These are phyloP conservation scores for Chlorocebus sabaeus DNA, from an alignment of 2,113 vertebrate species.

Conservation along the genomic window DNA sequence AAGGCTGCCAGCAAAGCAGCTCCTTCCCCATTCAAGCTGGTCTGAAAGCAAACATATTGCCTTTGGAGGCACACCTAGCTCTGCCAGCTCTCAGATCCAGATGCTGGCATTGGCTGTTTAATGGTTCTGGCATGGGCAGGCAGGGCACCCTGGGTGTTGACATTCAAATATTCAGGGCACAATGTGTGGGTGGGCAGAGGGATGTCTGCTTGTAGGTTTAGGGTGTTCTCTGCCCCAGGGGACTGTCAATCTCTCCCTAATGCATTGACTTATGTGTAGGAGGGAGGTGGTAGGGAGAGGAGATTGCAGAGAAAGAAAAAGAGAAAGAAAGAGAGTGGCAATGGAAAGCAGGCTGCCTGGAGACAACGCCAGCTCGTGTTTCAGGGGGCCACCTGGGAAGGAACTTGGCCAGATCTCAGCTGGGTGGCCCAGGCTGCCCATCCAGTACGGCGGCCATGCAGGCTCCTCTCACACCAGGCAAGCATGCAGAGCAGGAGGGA, in stretches of 20 bases:
- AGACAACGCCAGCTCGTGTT: neutral
- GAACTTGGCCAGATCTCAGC: neutral
- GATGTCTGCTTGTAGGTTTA: neutral
- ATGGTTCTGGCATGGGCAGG: neutral
- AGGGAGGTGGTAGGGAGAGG: neutral
- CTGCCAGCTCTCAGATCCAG: constrained; percentile 52
- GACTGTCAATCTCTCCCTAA: neutral
- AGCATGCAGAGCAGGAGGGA: neutral
- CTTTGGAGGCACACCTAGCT: neutral
- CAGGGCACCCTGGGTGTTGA: constrained; percentile 56
- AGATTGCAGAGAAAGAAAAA: neutral
- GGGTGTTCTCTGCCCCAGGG: neutral
- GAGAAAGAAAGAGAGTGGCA: neutral
- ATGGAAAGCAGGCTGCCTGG: constrained; percentile 28
- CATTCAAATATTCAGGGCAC: constrained; percentile 33
- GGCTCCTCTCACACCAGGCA: neutral
- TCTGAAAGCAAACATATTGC: neutral
- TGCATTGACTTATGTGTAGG: neutral
- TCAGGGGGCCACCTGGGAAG: neutral
- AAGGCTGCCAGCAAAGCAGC: neutral
- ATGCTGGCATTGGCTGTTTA: neutral
- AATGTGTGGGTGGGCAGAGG: constrained; percentile 37
- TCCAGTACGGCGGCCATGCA: accelerated
- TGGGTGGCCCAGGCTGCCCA: neutral
- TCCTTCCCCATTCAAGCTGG: constrained; percentile 18